Evolutionary conservation across 2,113 vertebrate species (phyloP).

Genomic region (Laticauda colubrina): DNA sequence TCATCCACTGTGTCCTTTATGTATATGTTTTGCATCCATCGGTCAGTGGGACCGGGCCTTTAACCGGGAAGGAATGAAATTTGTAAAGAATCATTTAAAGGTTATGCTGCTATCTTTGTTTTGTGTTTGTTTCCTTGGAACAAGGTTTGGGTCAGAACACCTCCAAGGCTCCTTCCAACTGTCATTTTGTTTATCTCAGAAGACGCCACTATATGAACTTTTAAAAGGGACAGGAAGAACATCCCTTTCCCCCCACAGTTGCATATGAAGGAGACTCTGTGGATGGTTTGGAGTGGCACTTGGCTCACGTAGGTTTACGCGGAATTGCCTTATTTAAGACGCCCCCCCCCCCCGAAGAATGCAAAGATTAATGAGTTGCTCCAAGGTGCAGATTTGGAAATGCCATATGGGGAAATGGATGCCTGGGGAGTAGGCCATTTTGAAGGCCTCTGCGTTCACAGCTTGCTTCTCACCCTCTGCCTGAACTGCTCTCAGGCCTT

Average conservation of each 20-base stretch:
- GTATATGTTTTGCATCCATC: too few relatives aligned
- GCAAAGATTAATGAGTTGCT: neutral
- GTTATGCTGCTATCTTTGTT: too few relatives aligned
- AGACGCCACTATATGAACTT: neutral
- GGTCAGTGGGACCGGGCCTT: too few relatives aligned
- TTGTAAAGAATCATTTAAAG: too few relatives aligned
- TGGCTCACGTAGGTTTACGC: too few relatives aligned
- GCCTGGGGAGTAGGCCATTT: neutral
- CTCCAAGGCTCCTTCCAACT: neutral
- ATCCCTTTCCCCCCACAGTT: neutral
- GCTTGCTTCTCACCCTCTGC: slow-evolving; percentile 14
- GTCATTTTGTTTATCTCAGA: neutral
- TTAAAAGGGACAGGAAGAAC: neutral
- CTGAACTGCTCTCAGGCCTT: slow-evolving; percentile 16
- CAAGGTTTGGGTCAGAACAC: too few relatives aligned
- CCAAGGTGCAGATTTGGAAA: neutral
- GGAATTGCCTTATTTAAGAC: neutral
- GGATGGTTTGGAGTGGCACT: neutral
- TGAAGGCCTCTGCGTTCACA: neutral
- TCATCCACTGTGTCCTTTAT: too few relatives aligned
- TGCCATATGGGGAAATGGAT: neutral
- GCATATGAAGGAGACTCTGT: too few relatives aligned
- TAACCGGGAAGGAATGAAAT: too few relatives aligned
- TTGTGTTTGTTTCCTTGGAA: too few relatives aligned
- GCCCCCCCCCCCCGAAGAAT: neutral